A percentile compares a stretch with the other conserved stretches of the same genome.
Evolutionary conservation across 2,888 invertebrate genomes (phyloP).

Genomic region (Desoria tigrina): DNA sequence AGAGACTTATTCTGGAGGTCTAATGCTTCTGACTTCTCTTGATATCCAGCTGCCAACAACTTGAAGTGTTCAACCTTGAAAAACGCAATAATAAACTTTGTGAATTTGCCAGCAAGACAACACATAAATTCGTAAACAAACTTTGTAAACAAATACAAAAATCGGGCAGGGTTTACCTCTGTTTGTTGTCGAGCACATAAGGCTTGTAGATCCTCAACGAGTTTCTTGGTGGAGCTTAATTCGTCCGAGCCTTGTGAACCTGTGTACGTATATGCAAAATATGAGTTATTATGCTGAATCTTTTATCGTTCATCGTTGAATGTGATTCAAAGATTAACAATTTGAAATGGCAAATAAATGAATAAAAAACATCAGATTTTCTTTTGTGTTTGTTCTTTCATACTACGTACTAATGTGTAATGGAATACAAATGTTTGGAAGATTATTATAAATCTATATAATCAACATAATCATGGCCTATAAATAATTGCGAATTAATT

Average conservation of each 20-base stretch:
- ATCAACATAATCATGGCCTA: too few species aligned
- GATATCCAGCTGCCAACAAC: slow-evolving; percentile 28
- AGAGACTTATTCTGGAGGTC: slow-evolving; percentile 41
- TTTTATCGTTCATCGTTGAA: too few species aligned
- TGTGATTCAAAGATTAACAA: too few species aligned
- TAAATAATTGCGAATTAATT: too few species aligned
- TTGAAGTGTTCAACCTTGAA: slow-evolving; percentile 44
- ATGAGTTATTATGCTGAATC: too few species aligned
- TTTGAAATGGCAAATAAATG: too few species aligned
- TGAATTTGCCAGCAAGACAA: neutral
- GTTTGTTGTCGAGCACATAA: slow-evolving; percentile 64
- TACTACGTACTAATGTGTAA: too few species aligned
- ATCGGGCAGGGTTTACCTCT: slow-evolving; percentile 61
- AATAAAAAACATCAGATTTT: too few species aligned
- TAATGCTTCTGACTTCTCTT: slow-evolving; percentile 41
- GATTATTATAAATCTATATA: too few species aligned
- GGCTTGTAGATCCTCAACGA: slow-evolving; percentile 62
- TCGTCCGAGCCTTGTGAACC: slow-evolving; percentile 54
- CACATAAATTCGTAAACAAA: slow-evolving; percentile 5
- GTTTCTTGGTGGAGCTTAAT: slow-evolving; percentile 56
- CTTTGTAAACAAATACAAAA: neutral
- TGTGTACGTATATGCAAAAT: too few species aligned
- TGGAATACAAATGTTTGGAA: too few species aligned
- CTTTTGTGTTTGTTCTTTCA: too few species aligned
- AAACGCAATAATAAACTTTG: slow-evolving; percentile 5